Percentiles rank a stretch among this genome's conserved stretches.
phyloP scores from a whole-genome alignment of 2,797 vertebrate genomes.

The Tiaroga cobitis region DNA sequence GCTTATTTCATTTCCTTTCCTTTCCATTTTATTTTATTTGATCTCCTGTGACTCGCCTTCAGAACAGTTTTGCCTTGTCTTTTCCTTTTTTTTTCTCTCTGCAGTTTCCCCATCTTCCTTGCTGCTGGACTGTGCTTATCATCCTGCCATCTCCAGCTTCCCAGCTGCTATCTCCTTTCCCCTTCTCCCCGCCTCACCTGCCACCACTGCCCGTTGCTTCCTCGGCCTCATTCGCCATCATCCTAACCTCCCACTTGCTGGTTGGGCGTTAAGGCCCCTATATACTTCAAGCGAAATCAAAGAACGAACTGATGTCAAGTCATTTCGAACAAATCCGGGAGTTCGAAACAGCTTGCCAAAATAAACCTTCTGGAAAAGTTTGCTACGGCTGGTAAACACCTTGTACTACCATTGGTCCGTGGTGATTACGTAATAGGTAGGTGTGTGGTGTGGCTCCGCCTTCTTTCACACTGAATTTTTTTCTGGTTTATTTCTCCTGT shows the following conservation, averaged over 20 bases:
- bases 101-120: too few relatives aligned
- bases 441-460: not conserved
- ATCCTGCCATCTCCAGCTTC: too few relatives aligned
- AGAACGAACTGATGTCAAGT: not conserved
- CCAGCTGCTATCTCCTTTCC: too few relatives aligned
- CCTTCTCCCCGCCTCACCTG: not conserved
- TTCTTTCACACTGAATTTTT: not conserved
- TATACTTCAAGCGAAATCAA: not conserved
- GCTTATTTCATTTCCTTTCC: too few relatives aligned
- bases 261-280: too few relatives aligned
- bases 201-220: not conserved
- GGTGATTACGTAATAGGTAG: not conserved
- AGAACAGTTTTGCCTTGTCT: too few relatives aligned
- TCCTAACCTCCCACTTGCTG: too few relatives aligned
- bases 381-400: not conserved
- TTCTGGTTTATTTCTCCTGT: not conserved
- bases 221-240: too few relatives aligned
- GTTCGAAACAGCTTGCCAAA: not conserved
- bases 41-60: too few relatives aligned
- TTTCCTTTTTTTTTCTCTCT: too few relatives aligned
- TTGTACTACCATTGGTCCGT: not conserved
- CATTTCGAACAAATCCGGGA: not conserved
- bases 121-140: too few relatives aligned
- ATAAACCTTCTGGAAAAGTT: not conserved
- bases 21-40: too few relatives aligned